Base-by-base conservation (phyloP, 1,140 invertebrate species). In the Drosophila serrata region DNA sequence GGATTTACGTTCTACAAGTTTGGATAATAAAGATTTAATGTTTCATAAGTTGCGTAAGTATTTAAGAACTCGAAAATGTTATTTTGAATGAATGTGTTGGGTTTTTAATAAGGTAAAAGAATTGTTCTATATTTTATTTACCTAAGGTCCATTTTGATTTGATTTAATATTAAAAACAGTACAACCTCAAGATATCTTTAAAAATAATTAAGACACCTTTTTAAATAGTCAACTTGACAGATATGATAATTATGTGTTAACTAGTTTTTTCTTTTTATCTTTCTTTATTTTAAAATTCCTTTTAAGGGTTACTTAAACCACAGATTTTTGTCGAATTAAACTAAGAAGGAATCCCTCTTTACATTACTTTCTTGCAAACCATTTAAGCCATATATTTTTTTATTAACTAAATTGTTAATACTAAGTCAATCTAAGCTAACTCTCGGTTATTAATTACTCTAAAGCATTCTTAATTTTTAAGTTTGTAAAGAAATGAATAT, bases 391-490 rank as follows among this genome's bases (percentile, higher is more conserved):
- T 7, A 22, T 22, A 45, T 24, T 49, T 49, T 5, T 6, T 1
- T 0, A 9, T 27, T 27, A 15, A 48, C 13, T 2, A 37, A 37
- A 37, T 37, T 15, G 9, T 37, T 1, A 6, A 13, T 24, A 35
- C 15, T 0, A 11, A 6, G 5, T 27, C 45, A 15, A 15, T 46
- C 1, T 24, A 4, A n/a, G 3, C 7, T 17, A 19, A 6, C 4
- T 22, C 11, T 22, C 13, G 3, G 0, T 15, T 13, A 24, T 24
- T 33, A 33, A n/a, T 5, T 15, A 17, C 29, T 78, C 70, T 45
- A 62, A 67, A 76, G 72, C 51, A 65, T 64, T 64, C 43, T 80
- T 69, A 59, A 59, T 53, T 49, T 51, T 15, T 7, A 9, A 53
- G 3, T 11, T 17, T 0, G 0, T 4, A 0, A 3, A 53, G 0